phyloP scores from a whole-genome alignment of 2,797 vertebrate species.

The Schizopygopsis malacanthus region DNA sequence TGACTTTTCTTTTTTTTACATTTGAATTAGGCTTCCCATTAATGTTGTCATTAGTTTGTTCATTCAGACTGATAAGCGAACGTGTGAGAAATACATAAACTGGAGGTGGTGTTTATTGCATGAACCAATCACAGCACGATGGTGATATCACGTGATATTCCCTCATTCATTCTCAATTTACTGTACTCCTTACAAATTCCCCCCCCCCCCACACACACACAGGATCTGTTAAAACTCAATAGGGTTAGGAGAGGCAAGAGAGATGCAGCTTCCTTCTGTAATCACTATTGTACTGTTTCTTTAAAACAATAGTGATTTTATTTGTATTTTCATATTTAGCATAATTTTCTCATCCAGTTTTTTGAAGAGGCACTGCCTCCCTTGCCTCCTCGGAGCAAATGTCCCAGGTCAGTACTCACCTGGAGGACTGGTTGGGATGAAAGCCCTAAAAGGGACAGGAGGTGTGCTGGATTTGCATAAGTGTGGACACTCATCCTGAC shows the following conservation, averaged over 20 bases:
- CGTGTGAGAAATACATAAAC: background rate
- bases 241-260: background rate
- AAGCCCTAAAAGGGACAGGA: fast-evolving
- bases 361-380: background rate
- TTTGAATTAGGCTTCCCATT: background rate
- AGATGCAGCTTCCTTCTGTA: background rate
- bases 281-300: background rate
- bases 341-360: background rate
- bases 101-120: background rate
- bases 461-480: background rate
- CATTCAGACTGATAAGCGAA: background rate
- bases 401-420: slow-evolving; percentile 8
- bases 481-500: background rate
- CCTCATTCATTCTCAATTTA: background rate
- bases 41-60: background rate
- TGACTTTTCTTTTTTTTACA: background rate
- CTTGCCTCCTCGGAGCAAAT: background rate
- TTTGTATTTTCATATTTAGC: background rate
- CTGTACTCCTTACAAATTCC: background rate
- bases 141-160: background rate
- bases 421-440: fast-evolving
- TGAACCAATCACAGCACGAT: background rate
- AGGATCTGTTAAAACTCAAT: background rate
- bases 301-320: background rate
- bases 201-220: background rate